A percentile compares a stretch with the other conserved stretches of the same genome.
Conservation (phyloP, 1,140 invertebrate genomes). For the Monomorium pharaonis region DNA sequence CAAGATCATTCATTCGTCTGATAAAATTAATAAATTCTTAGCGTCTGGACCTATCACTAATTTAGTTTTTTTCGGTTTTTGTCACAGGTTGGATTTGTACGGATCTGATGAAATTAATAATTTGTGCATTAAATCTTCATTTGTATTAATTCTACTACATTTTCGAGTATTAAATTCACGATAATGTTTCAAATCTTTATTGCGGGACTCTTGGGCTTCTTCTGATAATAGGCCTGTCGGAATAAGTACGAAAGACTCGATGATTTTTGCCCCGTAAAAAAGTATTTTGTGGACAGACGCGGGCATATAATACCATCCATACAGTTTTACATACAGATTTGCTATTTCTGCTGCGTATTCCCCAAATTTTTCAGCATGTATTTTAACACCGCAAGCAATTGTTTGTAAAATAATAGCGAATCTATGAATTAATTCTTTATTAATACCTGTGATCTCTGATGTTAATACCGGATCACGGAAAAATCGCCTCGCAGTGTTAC, state of each 20-base stretch:
- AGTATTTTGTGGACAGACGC: not conserved
- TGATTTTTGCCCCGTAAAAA: not conserved
- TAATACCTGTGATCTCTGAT: not conserved
- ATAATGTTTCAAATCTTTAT: not conserved
- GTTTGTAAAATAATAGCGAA: not conserved
- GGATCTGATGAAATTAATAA: not conserved
- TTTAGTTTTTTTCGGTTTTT: not conserved
- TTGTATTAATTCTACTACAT: no score
- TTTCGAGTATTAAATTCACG: not conserved
- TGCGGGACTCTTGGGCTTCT: not conserved
- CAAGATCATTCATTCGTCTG: no score
- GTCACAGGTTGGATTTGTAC: not conserved
- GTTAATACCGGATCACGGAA: not conserved
- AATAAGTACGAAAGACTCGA: not conserved
- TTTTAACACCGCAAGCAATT: not conserved
- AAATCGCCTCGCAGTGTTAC: not conserved
- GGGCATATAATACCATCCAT: not conserved
- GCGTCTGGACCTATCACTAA: no score
- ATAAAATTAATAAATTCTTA: not conserved
- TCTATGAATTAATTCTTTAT: not conserved
- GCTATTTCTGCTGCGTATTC: not conserved
- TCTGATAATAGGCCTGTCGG: not conserved
- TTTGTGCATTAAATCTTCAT: not conserved
- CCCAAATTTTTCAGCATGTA: not conserved
- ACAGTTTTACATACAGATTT: not conserved